Evolutionary conservation across 2,888 invertebrate species (phyloP).

Genomic region (Drosophila diplacantha): DNA sequence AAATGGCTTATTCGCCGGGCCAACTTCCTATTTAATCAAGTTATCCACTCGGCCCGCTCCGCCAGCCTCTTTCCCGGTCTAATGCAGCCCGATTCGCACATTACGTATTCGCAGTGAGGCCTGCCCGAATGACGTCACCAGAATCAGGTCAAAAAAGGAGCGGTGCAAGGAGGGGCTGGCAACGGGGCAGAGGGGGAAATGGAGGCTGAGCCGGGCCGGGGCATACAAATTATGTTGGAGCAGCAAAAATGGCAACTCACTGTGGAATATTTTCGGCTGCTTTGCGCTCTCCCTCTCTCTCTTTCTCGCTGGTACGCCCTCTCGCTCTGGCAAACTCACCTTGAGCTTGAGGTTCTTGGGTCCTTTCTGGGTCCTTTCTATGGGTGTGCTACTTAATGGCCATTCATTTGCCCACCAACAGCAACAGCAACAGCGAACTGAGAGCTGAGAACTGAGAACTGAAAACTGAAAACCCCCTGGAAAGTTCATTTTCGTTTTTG

Average conservation of each 20-base stretch:
- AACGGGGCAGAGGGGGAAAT: neutral
- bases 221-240: conserved; percentile 44
- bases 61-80: conserved; percentile 2
- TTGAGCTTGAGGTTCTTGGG: conserved; percentile 40
- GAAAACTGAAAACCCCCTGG: conserved; percentile 20
- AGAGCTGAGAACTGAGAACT: conserved; percentile 10
- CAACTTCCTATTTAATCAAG: conserved; percentile 29
- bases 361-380: conserved; percentile 32
- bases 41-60: conserved; percentile 21
- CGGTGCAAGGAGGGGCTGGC: conserved; percentile 7
- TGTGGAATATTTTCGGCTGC: conserved; percentile 36
- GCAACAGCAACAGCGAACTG: conserved; percentile 8
- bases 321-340: conserved; percentile 32
- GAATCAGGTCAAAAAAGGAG: conserved; percentile 65
- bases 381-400: conserved; percentile 49
- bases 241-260: conserved; percentile 63
- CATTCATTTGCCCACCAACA: conserved; percentile 39
- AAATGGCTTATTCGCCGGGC: conserved; percentile 14
- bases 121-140: conserved; percentile 66
- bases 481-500: conserved; percentile 64
- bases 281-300: conserved; percentile 5
- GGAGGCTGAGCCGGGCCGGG: conserved; percentile 35
- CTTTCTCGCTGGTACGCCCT: neutral
- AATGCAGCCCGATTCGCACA: conserved; percentile 40
- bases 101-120: conserved; percentile 44